These are phyloP conservation scores for Camponotus fellah DNA, from an alignment of 2,888 invertebrate species.

Conservation along the genomic window DNA sequence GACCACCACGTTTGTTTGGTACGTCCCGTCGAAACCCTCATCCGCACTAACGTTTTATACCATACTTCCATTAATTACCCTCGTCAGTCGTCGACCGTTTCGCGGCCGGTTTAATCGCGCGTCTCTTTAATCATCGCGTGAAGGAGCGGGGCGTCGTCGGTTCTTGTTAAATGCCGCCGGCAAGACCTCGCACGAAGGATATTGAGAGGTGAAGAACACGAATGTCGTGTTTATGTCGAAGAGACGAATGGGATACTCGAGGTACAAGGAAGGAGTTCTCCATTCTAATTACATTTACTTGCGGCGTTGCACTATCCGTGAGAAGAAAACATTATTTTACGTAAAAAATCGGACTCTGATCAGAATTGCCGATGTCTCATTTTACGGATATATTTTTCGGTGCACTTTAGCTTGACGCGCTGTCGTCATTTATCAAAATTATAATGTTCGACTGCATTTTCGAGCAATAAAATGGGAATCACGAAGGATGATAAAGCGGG, in stretches of 20 bases:
- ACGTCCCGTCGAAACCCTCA: conserved; percentile 99
- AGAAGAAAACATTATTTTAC: neutral
- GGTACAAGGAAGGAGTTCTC: conserved; percentile 7
- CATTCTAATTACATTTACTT: conserved; percentile 41
- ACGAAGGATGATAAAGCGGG: conserved; percentile 32
- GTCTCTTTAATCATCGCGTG: conserved; percentile 36
- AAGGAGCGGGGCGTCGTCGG: conserved; percentile 22
- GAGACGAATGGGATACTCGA: conserved; percentile 24
- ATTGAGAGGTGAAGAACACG: conserved; percentile 27
- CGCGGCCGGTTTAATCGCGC: conserved; percentile 26
- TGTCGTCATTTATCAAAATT: neutral
- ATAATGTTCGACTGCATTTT: neutral
- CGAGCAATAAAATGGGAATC: conserved; percentile 36
- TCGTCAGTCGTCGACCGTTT: conserved; percentile 55
- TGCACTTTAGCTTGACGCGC: neutral
- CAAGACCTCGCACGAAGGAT: conserved; percentile 38
- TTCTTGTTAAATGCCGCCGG: conserved; percentile 11
- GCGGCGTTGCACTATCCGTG: neutral
- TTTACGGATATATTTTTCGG: neutral
- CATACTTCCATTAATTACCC: conserved; percentile 74
- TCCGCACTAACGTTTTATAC: conserved; percentile 93
- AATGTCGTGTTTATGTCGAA: conserved; percentile 11
- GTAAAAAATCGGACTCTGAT: neutral
- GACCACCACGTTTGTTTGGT: conserved; percentile 99
- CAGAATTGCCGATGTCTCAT: neutral